phyloP scores from a whole-genome alignment of 35 echinoderm and acorn worm species.

The Nesometra sesokonis region DNA sequence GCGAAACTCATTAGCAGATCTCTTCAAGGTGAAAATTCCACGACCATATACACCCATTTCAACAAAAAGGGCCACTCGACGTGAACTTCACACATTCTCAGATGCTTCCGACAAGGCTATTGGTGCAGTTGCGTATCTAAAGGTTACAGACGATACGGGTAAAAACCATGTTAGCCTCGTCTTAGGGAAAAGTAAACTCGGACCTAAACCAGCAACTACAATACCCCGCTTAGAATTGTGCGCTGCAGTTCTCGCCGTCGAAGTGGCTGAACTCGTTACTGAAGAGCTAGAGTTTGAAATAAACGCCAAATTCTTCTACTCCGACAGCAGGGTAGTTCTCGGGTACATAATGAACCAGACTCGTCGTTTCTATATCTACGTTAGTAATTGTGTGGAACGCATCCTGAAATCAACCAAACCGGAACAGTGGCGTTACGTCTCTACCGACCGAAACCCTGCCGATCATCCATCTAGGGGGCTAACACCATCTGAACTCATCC shows the following conservation, averaged over 20 bases:
- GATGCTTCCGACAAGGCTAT: conserved; percentile 1
- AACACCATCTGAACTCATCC: background rate
- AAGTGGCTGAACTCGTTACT: background rate
- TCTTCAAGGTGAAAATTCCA: background rate
- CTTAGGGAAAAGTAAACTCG: background rate
- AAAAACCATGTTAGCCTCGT: background rate
- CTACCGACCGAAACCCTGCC: conserved; percentile 44
- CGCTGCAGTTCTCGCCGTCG: background rate
- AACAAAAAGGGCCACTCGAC: no score
- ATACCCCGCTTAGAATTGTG: conserved; percentile 5
- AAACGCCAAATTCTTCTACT: background rate
- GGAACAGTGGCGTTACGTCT: conserved; percentile 48
- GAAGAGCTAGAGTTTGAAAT: background rate
- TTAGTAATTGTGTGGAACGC: conserved; percentile 33
- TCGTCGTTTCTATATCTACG: conserved; percentile 41
- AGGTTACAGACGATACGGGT: background rate
- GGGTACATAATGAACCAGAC: background rate
- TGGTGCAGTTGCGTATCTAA: background rate
- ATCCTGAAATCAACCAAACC: conserved; percentile 30
- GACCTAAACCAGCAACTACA: background rate
- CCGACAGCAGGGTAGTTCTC: background rate
- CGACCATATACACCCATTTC: background rate
- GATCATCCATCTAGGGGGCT: conserved; percentile 58
- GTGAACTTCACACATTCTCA: conserved; percentile 1
- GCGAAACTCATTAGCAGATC: background rate